Conservation (phyloP, 2,113 vertebrate species). For the Grammomys surdaster region DNA sequence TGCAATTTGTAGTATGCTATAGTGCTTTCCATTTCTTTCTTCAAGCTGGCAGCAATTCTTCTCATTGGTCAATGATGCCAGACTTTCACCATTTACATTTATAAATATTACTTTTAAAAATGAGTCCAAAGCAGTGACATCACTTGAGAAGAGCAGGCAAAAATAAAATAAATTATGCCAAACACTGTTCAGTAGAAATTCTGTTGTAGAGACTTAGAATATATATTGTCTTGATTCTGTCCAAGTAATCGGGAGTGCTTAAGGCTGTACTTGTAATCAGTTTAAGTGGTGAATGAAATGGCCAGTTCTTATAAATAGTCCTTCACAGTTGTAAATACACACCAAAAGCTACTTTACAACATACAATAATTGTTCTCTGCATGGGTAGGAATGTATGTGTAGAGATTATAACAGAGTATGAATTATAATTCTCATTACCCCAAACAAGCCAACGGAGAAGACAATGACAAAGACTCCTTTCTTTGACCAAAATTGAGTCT, state of each 20-base stretch:
- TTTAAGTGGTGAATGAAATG: conserved; percentile 30
- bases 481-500: neutral
- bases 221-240: conserved; percentile 36
- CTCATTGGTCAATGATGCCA: conserved; percentile 56
- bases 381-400: neutral
- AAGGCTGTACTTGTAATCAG: conserved; percentile 8
- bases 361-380: neutral
- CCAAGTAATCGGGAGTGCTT: conserved; percentile 47
- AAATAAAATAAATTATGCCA: conserved; percentile 34
- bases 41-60: conserved; percentile 47
- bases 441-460: neutral
- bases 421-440: conserved; percentile 48
- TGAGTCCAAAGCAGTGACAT: conserved; percentile 61
- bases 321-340: conserved; percentile 25
- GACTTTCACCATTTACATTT: conserved; percentile 53
- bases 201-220: conserved; percentile 18
- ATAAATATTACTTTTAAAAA: conserved; percentile 74
- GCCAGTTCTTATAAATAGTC: conserved; percentile 26
- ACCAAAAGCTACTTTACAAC: conserved; percentile 35
- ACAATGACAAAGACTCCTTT: neutral
- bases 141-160: conserved; percentile 61
- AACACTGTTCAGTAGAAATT: conserved; percentile 57
- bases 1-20: conserved; percentile 48
- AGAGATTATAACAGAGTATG: conserved; percentile 9
- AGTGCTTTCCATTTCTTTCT: conserved; percentile 49